Evolutionary conservation across 2,888 invertebrate species (phyloP), one percentile per base, ranked within the genome.

Genomic region (Acanthopleura granulata): DNA sequence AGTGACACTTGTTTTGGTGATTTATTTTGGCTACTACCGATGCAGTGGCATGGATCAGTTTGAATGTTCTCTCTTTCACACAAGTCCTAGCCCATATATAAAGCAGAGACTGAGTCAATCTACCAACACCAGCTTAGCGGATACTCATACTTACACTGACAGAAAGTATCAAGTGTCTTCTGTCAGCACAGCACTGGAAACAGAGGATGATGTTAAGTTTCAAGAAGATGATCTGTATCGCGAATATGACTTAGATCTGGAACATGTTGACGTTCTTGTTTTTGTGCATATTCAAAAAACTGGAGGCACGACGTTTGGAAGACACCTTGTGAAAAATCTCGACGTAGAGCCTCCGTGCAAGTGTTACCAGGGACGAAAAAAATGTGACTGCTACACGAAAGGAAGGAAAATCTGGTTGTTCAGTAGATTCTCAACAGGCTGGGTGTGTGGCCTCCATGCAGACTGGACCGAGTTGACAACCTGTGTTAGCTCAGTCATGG

Each of bases 281-380:
- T 94, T 99, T 93, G 92, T 99, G 83, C 99, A 99, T 91, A 98
- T 99, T 91, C 99, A 99, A 91, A 99, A 99, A 92, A 99, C 99
- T 74, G 99, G 99, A 75, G 99, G 99, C 49, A 99, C 99, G 62
- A 91, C 97, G 12, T 99, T 99, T 90, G 99, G 99, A 74, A 95
- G 95, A 89, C 98, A 98, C 92, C 93, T 99, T 84, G 98, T 99
- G 76, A 95, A 95, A 92, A 97, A 99, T 92, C 93, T 99, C 88
- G 97, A 97, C 91, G 92, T 95, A 77, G 94, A 96, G 92, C 93
- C 96, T 85, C 98, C 98, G 62, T 99, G 99, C 91, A 94, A 95
- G 88, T 99, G 98, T 92, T 96, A 96, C 89, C 93, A 95, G 80
- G 94, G 95, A 84, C 93, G 95, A 82, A 97, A 97, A 91, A 93